phyloP scores from a whole-genome alignment of 2,888 invertebrate species.

The Ophonus ardosiacus region DNA sequence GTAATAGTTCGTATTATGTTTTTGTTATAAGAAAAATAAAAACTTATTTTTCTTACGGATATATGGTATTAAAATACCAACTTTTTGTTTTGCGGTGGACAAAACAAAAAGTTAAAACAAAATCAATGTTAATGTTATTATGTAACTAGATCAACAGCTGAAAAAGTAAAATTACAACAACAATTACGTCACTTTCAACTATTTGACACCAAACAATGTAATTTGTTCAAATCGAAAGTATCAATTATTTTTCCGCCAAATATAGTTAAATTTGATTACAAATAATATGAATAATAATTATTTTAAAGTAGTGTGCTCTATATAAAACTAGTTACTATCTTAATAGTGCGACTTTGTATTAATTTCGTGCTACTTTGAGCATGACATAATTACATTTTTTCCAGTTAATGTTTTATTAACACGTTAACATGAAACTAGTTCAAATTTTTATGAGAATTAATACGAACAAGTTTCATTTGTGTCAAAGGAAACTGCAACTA shows the following conservation, averaged over 20 bases:
- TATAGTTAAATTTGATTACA: slow-evolving; percentile 25
- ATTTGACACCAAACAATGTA: neutral
- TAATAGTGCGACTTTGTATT: slow-evolving; percentile 7
- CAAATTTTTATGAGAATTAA: neutral
- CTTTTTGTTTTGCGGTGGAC: too few species aligned
- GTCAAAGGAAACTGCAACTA: neutral
- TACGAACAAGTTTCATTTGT: slow-evolving; percentile 1
- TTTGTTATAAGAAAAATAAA: slow-evolving; percentile 5
- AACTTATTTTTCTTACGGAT: neutral
- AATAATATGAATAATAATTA: neutral
- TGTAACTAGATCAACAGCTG: slow-evolving; percentile 13
- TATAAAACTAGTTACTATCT: neutral
- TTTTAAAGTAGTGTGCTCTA: neutral
- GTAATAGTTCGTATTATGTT: neutral
- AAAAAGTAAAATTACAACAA: slow-evolving; percentile 20
- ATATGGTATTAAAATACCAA: slow-evolving; percentile 7
- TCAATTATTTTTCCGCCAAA: slow-evolving; percentile 1
- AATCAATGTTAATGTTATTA: slow-evolving; percentile 3
- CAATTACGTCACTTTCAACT: slow-evolving; percentile 10
- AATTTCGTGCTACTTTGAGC: slow-evolving; percentile 46
- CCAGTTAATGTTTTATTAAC: slow-evolving; percentile 3
- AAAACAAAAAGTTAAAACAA: slow-evolving; percentile 6
- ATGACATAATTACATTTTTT: slow-evolving; percentile 32
- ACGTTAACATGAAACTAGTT: neutral
- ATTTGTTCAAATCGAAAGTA: neutral